phyloP scores from a whole-genome alignment of 2,113 vertebrate genomes.

The Otolemur garnettii region DNA sequence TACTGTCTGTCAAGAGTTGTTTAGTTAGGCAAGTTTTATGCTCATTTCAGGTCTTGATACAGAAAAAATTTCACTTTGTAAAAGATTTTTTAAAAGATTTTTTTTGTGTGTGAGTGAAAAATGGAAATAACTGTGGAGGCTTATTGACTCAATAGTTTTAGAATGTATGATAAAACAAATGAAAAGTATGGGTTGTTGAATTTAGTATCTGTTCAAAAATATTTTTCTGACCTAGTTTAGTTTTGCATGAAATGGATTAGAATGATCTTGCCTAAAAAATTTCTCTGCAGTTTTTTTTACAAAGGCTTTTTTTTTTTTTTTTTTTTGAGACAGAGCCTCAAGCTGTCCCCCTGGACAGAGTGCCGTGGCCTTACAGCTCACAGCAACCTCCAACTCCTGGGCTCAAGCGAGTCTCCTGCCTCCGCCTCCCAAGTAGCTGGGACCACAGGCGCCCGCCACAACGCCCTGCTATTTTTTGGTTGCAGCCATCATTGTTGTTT shows the following conservation, averaged over 20 bases:
- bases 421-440: no score
- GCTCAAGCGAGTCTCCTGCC: no score
- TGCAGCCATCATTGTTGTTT: no score
- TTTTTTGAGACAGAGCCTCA: no score
- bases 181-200: slow-evolving; percentile 57
- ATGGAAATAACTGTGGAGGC: slow-evolving; percentile 16
- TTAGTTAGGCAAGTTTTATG: not conserved
- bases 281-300: slow-evolving; percentile 32
- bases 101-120: not conserved
- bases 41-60: slow-evolving; percentile 31
- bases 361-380: no score
- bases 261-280: slow-evolving; percentile 59
- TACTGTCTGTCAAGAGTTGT: not conserved
- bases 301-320: not conserved
- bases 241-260: slow-evolving; percentile 61
- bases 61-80: slow-evolving; percentile 55
- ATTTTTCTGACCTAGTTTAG: slow-evolving; percentile 65
- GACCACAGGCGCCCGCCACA: no score
- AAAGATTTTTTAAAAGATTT: not conserved
- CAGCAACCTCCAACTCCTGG: no score
- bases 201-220: slow-evolving; percentile 42
- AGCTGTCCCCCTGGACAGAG: no score
- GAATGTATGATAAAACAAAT: slow-evolving; percentile 54
- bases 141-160: slow-evolving; percentile 46
- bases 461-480: no score